These are phyloP conservation scores for Myoxocephalus aenaeus DNA, from an alignment of 2,797 vertebrate genomes.

Conservation along the genomic window DNA sequence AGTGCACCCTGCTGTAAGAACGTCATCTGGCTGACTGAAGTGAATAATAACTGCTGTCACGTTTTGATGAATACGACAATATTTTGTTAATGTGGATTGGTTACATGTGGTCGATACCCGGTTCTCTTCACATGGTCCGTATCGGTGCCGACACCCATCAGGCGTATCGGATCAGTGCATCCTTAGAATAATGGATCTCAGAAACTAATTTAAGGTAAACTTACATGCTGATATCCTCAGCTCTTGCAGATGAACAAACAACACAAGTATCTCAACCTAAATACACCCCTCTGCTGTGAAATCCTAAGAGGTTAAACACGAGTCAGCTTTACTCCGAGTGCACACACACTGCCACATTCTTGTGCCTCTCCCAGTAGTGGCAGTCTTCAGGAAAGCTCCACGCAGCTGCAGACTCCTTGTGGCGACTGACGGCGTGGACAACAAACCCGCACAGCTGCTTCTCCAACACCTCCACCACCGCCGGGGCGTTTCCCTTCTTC, in stretches of 20 bases:
- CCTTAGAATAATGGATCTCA: neutral
- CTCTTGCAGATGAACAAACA: neutral
- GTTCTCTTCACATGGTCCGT: neutral
- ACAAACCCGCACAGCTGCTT: constrained; percentile 81
- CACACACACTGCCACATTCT: constrained; percentile 82
- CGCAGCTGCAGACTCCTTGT: constrained; percentile 80
- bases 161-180: neutral
- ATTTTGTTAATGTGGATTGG: neutral
- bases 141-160: neutral
- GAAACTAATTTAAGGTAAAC: neutral
- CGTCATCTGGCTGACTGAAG: neutral
- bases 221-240: neutral
- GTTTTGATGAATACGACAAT: too few relatives aligned
- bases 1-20: neutral
- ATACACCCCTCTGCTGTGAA: neutral
- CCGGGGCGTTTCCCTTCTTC: constrained; percentile 74
- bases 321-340: constrained; percentile 76
- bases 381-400: constrained; percentile 84
- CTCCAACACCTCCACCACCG: constrained; percentile 79
- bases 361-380: constrained; percentile 87
- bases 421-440: constrained; percentile 82
- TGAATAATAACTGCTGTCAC: neutral
- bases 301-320: neutral
- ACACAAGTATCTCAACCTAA: neutral
- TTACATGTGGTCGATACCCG: neutral